Percentiles rank a stretch among this genome's conserved stretches.
Evolutionary conservation across 2,888 invertebrate species (phyloP).

Genomic region (Holacanthella duospinosa): DNA sequence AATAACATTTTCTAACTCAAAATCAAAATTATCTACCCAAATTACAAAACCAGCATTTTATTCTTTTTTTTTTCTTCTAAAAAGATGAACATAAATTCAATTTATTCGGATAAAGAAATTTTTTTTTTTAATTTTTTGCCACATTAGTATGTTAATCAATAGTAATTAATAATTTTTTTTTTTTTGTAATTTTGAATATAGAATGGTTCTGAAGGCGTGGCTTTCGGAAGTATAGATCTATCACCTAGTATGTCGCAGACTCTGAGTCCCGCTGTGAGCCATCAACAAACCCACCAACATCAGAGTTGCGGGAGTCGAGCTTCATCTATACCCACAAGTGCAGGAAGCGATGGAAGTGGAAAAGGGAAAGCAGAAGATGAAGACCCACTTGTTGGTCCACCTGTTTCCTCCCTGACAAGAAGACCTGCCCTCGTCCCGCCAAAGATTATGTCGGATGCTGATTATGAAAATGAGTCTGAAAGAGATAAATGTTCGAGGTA

Average conservation of each 20-base stretch:
- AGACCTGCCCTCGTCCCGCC: slow-evolving; percentile 44
- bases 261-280: slow-evolving; percentile 27
- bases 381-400: slow-evolving; percentile 39
- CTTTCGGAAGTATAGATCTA: slow-evolving; percentile 30
- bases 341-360: slow-evolving; percentile 11
- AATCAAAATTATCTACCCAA: too few relatives aligned
- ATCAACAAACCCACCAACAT: slow-evolving; percentile 10
- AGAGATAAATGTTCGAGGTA: slow-evolving; percentile 13
- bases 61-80: too few relatives aligned
- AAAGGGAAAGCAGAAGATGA: slow-evolving; percentile 38
- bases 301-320: not conserved
- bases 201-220: slow-evolving; percentile 26
- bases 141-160: too few relatives aligned
- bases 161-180: too few relatives aligned
- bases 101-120: too few relatives aligned
- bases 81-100: too few relatives aligned
- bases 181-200: slow-evolving; percentile 11
- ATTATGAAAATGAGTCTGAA: slow-evolving; percentile 38
- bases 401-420: slow-evolving; percentile 42
- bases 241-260: slow-evolving; percentile 34
- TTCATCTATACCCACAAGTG: slow-evolving; percentile 9
- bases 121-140: too few relatives aligned
- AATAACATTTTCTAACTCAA: too few relatives aligned
- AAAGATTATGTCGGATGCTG: slow-evolving; percentile 40
- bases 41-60: too few relatives aligned